Base-by-base conservation (phyloP, 1,140 invertebrate species). In the Brachionus koreanus region DNA sequence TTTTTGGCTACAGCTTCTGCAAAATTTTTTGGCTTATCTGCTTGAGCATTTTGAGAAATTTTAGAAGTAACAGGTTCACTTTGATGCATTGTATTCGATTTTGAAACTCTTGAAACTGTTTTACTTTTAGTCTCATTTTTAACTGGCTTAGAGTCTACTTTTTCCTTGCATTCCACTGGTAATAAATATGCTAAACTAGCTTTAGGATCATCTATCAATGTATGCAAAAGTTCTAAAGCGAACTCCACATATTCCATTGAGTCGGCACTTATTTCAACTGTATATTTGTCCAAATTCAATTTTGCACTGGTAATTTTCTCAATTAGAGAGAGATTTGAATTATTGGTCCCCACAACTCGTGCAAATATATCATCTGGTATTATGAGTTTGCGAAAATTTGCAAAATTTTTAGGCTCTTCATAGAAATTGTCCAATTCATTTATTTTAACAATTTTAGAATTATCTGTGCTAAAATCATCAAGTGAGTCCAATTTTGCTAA, bases 1-100 rank as follows among this genome's bases (percentile, higher is more conserved):
- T 74, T 74, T 46, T 74, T 74, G 9, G 69, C 69, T 13, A 74
- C 69, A 12, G 69, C 69, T 46, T 74, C 69, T 4, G 69, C 69
- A 74, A 74, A 74, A 29, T 74, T 74, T 33, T 42, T 43, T 9
- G 69, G 69, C 25, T 74, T 74, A 29, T 3, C 5, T 23, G 37
- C 37, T 23, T 10, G 33, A n/a, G 9, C n/a, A 23, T 42, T 43
- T 6, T 33, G 37, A 13, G 12, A 13, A 37, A 69, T 35, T 42
- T 35, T 43, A 12, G 39, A 5, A 29, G 37, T n/a, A 7, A 35
- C 43, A 46, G 13, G 12, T 13, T 12, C 29, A 25, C 1, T 16
- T 29, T 13, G 25, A 46, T 13, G 10, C 4, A 46, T 19, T 25
- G 69, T 9, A 46, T 46, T 74, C 43, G 16, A 6, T 74, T 43